Conservation (phyloP, 2,113 vertebrate species). For the Piprites chloris region DNA sequence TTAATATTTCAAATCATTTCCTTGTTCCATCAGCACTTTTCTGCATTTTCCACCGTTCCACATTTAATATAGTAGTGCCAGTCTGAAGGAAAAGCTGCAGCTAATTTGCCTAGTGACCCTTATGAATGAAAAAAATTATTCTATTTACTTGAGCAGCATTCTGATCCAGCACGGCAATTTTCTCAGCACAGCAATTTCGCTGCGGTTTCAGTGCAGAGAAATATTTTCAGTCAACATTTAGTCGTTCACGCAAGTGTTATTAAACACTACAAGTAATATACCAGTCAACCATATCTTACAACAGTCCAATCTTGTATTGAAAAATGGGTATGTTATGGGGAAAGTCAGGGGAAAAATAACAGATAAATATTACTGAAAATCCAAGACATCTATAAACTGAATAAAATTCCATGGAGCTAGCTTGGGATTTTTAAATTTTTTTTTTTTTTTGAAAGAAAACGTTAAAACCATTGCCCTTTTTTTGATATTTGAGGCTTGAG, state of each 20-base stretch:
- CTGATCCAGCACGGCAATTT: neutral
- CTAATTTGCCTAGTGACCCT: neutral
- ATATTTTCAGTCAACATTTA: neutral
- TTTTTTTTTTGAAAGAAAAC: neutral
- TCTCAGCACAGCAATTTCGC: neutral
- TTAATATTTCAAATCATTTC: neutral
- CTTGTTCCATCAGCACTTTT: neutral
- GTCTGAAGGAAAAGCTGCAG: neutral
- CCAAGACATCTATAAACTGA: neutral
- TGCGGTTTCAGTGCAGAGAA: neutral
- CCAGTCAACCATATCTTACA: neutral
- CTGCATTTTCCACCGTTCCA: neutral
- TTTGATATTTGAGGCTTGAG: neutral
- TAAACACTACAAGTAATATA: neutral
- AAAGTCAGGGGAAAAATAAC: neutral
- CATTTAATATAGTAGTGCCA: neutral
- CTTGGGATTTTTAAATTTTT: no score
- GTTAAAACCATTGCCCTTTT: neutral
- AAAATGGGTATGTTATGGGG: neutral
- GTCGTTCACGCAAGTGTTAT: neutral
- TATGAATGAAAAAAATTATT: neutral
- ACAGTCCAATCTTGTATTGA: neutral
- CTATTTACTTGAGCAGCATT: neutral
- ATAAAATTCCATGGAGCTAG: neutral
- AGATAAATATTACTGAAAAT: neutral